Base-by-base conservation (phyloP, 2,888 invertebrate species). In the Agelastica alni region DNA sequence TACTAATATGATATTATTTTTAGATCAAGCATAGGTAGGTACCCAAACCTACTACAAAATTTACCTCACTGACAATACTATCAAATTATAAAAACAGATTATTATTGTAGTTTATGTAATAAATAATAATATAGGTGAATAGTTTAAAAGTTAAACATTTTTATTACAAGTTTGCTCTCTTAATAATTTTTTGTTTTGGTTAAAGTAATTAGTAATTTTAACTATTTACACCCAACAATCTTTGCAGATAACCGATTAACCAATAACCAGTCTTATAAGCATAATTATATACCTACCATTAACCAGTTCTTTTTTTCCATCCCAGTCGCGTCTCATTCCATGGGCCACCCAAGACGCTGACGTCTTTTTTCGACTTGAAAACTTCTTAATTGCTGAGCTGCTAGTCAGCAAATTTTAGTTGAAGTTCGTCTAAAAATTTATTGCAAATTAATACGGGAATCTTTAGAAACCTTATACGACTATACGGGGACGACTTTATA, bases 331-430 rank as follows among this genome's bases (percentile, higher is more conserved):
- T 37, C 18, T 16, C 37, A 37, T 20, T 10, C 47, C 34, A 30
- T 54, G 61, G 71, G 66, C 71, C 71, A 71, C 71, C 71, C 71
- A 71, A 69, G 69, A 52, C 30, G 68, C 65, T 66, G 65, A 69
- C 69, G 66, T 68, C 68, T 63, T 62, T 67, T 68, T 68, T 67
- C 59, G 56, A 62, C 62, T 63, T 66, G 59, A 60, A 66, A 66
- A 69, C 64, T 64, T 63, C 69, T 66, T 70, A 70, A 70, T 70
- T 70, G 64, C 66, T 43, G 34, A 46, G 64, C 67, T 60, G 52
- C 60, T 41, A 41, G 41, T 16, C 56, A 64, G 66, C 66, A 65
- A 66, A 68, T 67, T 67, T 61, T 56, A 60, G 62, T 66, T 20
- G 14, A 56, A 62, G 64, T 56, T 61, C 61, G 49, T 61, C 68